Percentiles rank a stretch among this genome's conserved stretches.
Evolutionary conservation across 2,113 vertebrate species (phyloP).

Genomic region (Sminthopsis crassicaudata): DNA sequence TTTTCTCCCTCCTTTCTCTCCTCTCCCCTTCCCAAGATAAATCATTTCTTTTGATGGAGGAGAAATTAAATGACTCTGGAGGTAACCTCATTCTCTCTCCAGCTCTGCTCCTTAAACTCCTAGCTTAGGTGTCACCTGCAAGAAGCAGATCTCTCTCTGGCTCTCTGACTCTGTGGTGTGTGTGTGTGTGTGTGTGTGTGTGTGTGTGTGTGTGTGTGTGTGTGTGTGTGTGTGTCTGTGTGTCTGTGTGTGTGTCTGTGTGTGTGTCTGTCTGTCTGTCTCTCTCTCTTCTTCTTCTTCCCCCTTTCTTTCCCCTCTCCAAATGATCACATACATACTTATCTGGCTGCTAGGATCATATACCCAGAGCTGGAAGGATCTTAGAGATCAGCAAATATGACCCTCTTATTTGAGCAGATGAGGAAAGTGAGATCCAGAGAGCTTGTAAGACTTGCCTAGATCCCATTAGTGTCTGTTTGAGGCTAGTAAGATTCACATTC

Average conservation of each 20-base stretch:
- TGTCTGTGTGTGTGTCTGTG: too few species aligned
- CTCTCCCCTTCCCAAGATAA: neutral
- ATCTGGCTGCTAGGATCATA: neutral
- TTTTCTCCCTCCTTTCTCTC: neutral
- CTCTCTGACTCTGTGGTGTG: too few species aligned
- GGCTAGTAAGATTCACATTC: neutral
- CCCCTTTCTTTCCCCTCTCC: neutral
- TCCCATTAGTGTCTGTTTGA: neutral
- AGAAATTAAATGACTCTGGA: neutral
- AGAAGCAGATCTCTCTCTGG: neutral
- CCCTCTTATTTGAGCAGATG: neutral
- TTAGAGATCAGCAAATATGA: neutral
- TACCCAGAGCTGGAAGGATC: neutral
- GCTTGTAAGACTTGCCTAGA: neutral
- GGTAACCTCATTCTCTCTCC: neutral
- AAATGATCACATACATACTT: neutral
- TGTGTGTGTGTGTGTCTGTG: too few species aligned
- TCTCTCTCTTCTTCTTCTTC: neutral
- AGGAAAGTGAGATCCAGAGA: neutral
- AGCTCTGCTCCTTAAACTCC: neutral
- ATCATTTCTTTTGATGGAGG: neutral
- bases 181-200: too few species aligned
- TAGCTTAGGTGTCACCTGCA: neutral
- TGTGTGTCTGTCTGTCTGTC: too few species aligned
- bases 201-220: too few species aligned